Percentiles rank a stretch among this genome's conserved stretches.
phyloP scores from a whole-genome alignment of 2,797 vertebrate genomes.

The Myotis planiceps region DNA sequence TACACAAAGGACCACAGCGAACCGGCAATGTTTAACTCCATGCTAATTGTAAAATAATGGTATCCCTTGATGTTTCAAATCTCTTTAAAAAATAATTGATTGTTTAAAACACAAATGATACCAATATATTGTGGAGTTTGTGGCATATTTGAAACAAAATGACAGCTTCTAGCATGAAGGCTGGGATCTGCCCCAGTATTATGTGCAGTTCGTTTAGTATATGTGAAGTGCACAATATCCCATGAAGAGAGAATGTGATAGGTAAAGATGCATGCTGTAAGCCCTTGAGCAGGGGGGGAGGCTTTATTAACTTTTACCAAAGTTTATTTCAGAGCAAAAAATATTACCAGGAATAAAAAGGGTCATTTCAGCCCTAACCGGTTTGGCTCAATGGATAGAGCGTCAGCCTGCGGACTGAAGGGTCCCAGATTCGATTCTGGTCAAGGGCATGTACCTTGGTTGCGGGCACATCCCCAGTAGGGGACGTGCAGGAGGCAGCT shows the following conservation, averaged over 20 bases:
- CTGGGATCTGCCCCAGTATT: not conserved
- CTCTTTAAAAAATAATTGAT: not conserved
- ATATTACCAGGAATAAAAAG: not conserved
- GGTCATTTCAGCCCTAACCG: no score
- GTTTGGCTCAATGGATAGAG: no score
- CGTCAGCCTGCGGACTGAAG: no score
- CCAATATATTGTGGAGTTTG: not conserved
- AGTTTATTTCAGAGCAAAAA: not conserved
- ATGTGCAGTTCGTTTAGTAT: not conserved
- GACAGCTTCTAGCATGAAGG: not conserved
- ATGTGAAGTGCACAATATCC: not conserved
- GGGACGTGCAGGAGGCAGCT: no score
- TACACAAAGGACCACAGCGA: not conserved
- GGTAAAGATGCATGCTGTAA: not conserved
- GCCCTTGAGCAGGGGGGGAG: not conserved
- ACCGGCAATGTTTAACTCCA: not conserved
- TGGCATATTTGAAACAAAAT: not conserved
- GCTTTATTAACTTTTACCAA: not conserved
- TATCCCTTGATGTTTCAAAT: constrained; percentile 15
- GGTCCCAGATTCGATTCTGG: no score
- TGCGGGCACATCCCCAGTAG: no score
- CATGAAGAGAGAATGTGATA: not conserved
- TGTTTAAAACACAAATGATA: not conserved
- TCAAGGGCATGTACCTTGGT: no score
- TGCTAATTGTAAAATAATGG: not conserved